Conservation (phyloP, 2,888 invertebrate species). For the Caenorhabditis wallacei region DNA sequence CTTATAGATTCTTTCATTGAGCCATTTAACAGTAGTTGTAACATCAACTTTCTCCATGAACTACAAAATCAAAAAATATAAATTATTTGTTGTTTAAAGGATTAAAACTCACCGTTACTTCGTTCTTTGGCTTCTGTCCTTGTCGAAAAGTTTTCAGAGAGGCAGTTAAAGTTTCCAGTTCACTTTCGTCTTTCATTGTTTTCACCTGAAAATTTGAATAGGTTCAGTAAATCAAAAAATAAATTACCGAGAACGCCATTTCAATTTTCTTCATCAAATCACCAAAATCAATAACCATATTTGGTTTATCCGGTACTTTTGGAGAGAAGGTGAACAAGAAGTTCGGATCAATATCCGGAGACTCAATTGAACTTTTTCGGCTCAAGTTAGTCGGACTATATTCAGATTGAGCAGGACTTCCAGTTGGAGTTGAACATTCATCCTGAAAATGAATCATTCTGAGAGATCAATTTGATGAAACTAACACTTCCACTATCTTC, state of each 20-base stretch:
- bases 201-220: constrained; percentile 31
- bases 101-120: constrained; percentile 14
- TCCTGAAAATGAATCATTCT: constrained; percentile 19
- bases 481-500: constrained; percentile 57
- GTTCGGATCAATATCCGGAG: constrained; percentile 37
- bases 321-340: constrained; percentile 50
- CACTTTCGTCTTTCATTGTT: constrained; percentile 23
- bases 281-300: constrained; percentile 50
- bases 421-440: constrained; percentile 42
- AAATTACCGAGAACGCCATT: constrained; percentile 23
- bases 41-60: constrained; percentile 47
- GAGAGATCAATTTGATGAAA: neutral
- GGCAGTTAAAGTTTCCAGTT: constrained; percentile 32
- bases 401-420: constrained; percentile 44
- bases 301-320: constrained; percentile 35
- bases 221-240: neutral
- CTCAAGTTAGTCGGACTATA: constrained; percentile 30
- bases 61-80: constrained; percentile 7
- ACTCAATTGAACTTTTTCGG: constrained; percentile 39
- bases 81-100: neutral
- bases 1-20: constrained; percentile 44
- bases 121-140: constrained; percentile 28
- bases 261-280: constrained; percentile 39
- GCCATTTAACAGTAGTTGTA: constrained; percentile 40
- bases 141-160: constrained; percentile 26